Percentiles rank a stretch among this genome's conserved stretches.
Evolutionary conservation across 2,888 invertebrate genomes (phyloP).

Genomic region (Caradrina kadenii): DNA sequence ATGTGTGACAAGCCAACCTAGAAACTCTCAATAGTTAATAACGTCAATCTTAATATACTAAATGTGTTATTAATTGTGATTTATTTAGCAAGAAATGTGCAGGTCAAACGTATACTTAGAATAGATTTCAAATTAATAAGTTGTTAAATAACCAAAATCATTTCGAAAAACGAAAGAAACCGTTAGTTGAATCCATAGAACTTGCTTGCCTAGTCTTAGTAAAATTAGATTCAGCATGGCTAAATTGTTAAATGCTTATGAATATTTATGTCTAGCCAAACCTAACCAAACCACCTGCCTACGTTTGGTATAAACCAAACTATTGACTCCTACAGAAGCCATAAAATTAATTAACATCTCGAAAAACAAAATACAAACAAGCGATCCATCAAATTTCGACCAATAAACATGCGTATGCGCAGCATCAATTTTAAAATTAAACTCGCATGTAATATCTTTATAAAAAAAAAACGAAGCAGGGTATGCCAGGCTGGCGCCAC

Average conservation of each 20-base stretch:
- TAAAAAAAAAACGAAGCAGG: constrained; percentile 61
- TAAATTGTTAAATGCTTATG: background rate
- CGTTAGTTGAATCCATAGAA: too few relatives aligned
- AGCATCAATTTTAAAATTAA: constrained; percentile 70
- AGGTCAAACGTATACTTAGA: too few relatives aligned
- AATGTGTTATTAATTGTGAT: too few relatives aligned
- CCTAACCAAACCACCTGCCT: background rate
- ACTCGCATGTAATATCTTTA: constrained; percentile 66
- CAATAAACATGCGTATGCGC: constrained; percentile 56
- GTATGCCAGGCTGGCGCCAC: constrained; percentile 80
- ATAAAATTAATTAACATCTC: constrained; percentile 32
- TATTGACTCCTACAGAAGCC: constrained; percentile 14
- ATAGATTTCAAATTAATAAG: too few relatives aligned
- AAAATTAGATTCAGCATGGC: background rate
- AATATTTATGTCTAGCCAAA: background rate
- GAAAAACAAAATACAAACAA: constrained; percentile 34
- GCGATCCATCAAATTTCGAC: constrained; percentile 61
- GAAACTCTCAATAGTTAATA: too few relatives aligned
- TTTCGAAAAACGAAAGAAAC: too few relatives aligned
- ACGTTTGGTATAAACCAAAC: too few relatives aligned
- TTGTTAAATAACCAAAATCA: too few relatives aligned
- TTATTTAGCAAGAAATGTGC: too few relatives aligned
- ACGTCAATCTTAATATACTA: too few relatives aligned
- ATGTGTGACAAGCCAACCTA: too few relatives aligned
- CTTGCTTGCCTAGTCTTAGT: background rate